phyloP scores from a whole-genome alignment of 1,140 invertebrate genomes.

The Penaeus indicus region DNA sequence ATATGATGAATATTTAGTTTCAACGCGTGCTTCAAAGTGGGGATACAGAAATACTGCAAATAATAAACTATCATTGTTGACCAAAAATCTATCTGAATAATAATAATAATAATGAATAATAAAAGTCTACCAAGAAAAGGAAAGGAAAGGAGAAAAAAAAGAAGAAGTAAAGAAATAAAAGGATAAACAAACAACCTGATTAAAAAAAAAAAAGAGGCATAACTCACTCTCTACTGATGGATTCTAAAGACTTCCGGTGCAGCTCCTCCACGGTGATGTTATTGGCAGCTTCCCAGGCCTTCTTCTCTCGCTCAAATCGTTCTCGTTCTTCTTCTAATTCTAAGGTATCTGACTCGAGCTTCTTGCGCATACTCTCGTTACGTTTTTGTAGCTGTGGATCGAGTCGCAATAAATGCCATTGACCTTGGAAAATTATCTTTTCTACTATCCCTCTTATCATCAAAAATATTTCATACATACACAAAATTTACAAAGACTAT shows the following conservation, averaged over 20 bases:
- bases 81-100: too few species aligned
- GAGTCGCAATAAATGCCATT: conserved; percentile 44
- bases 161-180: background rate
- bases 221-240: conserved; percentile 87
- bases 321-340: conserved; percentile 92
- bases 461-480: too few species aligned
- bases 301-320: conserved; percentile 88
- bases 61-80: too few species aligned
- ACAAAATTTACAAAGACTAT: too few species aligned
- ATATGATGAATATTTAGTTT: too few species aligned
- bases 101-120: background rate
- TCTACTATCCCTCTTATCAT: too few species aligned
- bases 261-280: conserved; percentile 89
- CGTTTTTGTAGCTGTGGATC: conserved; percentile 76
- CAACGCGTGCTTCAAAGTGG: too few species aligned
- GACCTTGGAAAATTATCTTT: too few species aligned
- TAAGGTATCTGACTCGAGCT: conserved; percentile 87
- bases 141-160: background rate
- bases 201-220: background rate
- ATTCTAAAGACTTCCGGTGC: conserved; percentile 84
- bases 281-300: conserved; percentile 90
- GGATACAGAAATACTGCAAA: too few species aligned
- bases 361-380: conserved; percentile 79
- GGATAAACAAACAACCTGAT: conserved; percentile 5
- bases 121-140: background rate